A percentile compares a stretch with the other conserved stretches of the same genome.
Evolutionary conservation across 2,113 vertebrate genomes (phyloP).

Genomic region (Tachycineta bicolor): DNA sequence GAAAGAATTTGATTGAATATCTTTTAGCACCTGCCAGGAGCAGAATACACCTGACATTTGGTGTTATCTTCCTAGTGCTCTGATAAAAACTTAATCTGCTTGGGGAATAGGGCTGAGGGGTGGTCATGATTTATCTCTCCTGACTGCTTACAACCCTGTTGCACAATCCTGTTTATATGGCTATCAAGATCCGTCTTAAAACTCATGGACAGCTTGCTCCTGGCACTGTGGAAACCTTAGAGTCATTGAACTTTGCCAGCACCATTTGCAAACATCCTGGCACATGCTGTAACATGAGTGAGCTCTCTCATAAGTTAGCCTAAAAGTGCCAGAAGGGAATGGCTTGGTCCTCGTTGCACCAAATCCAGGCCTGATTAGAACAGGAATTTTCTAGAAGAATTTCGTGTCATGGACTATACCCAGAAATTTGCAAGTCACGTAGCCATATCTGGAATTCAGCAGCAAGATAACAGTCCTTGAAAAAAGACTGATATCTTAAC

Average conservation of each 20-base stretch:
- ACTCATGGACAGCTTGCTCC: background rate
- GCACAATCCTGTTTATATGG: background rate
- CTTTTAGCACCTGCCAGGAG: background rate
- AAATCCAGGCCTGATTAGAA: background rate
- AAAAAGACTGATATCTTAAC: constrained; percentile 20
- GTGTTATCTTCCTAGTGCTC: background rate
- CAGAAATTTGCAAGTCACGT: background rate
- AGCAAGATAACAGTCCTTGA: background rate
- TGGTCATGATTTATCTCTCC: background rate
- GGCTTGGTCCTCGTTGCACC: background rate
- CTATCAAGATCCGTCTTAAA: background rate
- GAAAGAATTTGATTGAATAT: background rate
- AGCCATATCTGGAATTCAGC: background rate
- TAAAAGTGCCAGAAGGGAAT: background rate
- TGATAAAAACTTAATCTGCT: background rate
- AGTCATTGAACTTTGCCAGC: background rate
- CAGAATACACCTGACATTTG: background rate
- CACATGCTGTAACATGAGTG: background rate
- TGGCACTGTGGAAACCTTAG: background rate
- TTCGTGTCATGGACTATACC: background rate
- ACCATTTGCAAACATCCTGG: background rate
- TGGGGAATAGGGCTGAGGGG: background rate
- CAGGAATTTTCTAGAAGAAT: background rate
- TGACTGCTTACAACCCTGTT: background rate
- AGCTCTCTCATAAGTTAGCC: background rate